Conservation (phyloP, 2,113 vertebrate genomes). For the Sylvia atricapilla region DNA sequence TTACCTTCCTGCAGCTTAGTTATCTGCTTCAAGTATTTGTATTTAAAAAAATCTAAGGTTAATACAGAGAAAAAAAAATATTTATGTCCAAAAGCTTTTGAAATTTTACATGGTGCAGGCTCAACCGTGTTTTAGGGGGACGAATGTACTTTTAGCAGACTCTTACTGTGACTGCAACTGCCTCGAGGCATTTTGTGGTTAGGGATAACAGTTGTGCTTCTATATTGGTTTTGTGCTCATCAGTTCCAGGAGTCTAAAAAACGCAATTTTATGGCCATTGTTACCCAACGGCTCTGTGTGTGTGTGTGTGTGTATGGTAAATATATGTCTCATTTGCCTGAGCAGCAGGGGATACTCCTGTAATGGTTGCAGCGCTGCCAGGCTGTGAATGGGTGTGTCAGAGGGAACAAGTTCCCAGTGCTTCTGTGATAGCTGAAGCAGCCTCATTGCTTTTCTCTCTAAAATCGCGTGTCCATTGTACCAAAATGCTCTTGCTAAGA, state of each 20-base stretch:
- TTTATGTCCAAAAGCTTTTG: background rate
- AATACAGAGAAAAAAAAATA: background rate
- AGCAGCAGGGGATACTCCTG: background rate
- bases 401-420: background rate
- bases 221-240: background rate
- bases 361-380: background rate
- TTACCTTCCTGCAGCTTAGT: background rate
- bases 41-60: background rate
- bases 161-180: slow-evolving; percentile 21
- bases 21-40: background rate
- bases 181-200: background rate
- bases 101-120: background rate
- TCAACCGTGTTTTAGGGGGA: background rate
- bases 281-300: background rate
- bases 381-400: slow-evolving; percentile 40
- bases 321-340: background rate
- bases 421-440: background rate
- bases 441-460: background rate
- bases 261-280: background rate
- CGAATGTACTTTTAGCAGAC: slow-evolving; percentile 11
- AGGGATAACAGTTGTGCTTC: slow-evolving; percentile 22
- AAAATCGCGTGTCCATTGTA: background rate
- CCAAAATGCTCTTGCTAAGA: background rate
- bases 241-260: background rate
- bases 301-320: background rate